A percentile compares a stretch with the other conserved stretches of the same genome.
Evolutionary conservation across 2,113 vertebrate genomes (phyloP).

Genomic region (Sinocyclocheilus anshuiensis): DNA sequence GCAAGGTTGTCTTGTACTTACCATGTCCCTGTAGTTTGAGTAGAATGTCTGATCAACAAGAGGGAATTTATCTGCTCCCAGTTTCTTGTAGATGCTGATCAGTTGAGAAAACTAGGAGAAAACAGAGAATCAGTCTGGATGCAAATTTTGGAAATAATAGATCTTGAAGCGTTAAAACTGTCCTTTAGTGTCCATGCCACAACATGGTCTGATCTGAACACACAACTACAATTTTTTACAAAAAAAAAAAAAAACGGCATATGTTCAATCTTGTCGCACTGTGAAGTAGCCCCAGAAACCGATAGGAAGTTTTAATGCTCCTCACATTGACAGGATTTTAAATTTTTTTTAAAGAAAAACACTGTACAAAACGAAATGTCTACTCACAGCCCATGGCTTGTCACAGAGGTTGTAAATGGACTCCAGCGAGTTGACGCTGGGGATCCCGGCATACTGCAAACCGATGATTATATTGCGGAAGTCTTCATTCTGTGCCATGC

Average conservation of each 20-base stretch:
- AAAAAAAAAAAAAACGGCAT: too few relatives aligned
- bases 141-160: neutral
- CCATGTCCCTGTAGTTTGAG: constrained; percentile 98
- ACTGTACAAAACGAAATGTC: neutral
- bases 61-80: constrained; percentile 94
- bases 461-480: constrained; percentile 95
- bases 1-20: constrained; percentile 65
- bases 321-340: neutral
- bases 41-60: constrained; percentile 97
- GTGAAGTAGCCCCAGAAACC: neutral
- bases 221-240: neutral
- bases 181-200: neutral
- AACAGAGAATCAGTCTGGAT: neutral
- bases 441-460: constrained; percentile 91
- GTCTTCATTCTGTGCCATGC: constrained; percentile 97
- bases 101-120: constrained; percentile 90
- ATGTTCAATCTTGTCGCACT: neutral
- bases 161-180: too few relatives aligned
- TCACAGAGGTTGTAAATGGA: constrained; percentile 98
- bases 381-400: constrained; percentile 94
- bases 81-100: constrained; percentile 84
- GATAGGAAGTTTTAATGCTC: neutral
- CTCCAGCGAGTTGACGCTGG: constrained; percentile 92
- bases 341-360: neutral
- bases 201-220: neutral